A percentile compares a stretch with the other conserved stretches of the same genome.
phyloP scores from a whole-genome alignment of 2,113 vertebrate genomes.

The Stigmatopora nigra region DNA sequence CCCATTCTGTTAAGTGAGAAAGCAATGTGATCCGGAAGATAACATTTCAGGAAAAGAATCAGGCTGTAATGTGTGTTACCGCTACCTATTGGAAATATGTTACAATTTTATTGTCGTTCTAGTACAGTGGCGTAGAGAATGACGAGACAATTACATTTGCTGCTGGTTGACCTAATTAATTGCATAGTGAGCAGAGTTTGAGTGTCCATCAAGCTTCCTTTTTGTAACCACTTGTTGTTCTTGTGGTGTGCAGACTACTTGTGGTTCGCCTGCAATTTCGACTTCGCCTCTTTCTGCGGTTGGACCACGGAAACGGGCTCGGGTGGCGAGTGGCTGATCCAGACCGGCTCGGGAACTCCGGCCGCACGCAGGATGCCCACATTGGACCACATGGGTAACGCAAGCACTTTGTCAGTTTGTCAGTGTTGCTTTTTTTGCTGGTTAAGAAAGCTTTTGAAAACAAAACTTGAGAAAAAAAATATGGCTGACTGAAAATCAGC shows the following conservation, averaged over 20 bases:
- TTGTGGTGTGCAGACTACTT: conserved; percentile 56
- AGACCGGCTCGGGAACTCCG: conserved; percentile 31
- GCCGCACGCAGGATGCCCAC: conserved; percentile 73
- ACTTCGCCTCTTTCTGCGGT: conserved; percentile 83
- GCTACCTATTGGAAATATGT: background rate
- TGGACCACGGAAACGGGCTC: conserved; percentile 79
- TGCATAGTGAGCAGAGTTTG: background rate
- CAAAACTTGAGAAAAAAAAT: background rate
- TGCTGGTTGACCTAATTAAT: background rate
- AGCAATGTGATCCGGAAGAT: background rate
- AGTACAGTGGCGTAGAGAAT: too few species aligned
- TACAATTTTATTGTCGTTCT: background rate
- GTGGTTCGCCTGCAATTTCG: conserved; percentile 90
- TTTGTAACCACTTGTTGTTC: background rate
- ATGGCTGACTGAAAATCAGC: background rate
- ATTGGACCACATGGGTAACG: conserved; percentile 83
- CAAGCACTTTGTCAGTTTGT: background rate
- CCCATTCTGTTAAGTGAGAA: too few species aligned
- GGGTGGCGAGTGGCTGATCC: conserved; percentile 81
- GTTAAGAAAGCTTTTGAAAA: background rate
- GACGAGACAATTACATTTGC: background rate
- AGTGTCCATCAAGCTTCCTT: background rate
- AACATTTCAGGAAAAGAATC: background rate
- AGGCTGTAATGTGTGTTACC: background rate
- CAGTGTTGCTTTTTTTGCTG: background rate